Conservation (phyloP, 1,140 invertebrate genomes). For the Saccostrea cuccullata region DNA sequence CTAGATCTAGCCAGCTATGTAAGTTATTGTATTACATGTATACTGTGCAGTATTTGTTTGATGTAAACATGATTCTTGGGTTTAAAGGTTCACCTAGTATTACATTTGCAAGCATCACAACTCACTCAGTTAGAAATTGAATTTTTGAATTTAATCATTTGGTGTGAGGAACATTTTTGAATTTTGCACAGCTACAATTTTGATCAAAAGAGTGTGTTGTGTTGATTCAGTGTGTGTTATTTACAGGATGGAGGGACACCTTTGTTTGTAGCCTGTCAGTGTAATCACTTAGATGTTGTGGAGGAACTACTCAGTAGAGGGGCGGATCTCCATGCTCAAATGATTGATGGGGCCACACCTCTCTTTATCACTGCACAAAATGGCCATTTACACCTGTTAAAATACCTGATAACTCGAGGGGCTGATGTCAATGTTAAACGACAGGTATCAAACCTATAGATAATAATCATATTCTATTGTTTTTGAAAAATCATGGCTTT, state of each 20-base stretch:
- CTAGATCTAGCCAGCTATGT: conserved; percentile 91
- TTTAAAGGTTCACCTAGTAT: no score
- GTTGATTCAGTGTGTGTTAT: conserved; percentile 38
- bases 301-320: conserved; percentile 88
- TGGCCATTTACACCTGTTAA: conserved; percentile 76
- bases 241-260: conserved; percentile 93
- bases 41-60: no score
- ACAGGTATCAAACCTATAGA: conserved; percentile 65
- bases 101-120: no score
- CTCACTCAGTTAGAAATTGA: no score
- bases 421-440: conserved; percentile 74
- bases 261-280: conserved; percentile 93
- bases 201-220: not conserved
- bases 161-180: no score
- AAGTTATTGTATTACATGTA: conserved; percentile 74
- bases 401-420: conserved; percentile 75
- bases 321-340: conserved; percentile 89
- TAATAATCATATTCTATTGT: no score
- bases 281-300: conserved; percentile 92
- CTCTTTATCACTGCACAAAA: conserved; percentile 78
- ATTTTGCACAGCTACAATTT: no score
- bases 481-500: no score
- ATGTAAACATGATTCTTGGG: no score
- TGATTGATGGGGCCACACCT: conserved; percentile 81
- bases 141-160: no score